Evolutionary conservation across 2,797 vertebrate species (phyloP), one percentile per base, ranked within the genome.

Genomic region (Odontamblyopus lacepedii): DNA sequence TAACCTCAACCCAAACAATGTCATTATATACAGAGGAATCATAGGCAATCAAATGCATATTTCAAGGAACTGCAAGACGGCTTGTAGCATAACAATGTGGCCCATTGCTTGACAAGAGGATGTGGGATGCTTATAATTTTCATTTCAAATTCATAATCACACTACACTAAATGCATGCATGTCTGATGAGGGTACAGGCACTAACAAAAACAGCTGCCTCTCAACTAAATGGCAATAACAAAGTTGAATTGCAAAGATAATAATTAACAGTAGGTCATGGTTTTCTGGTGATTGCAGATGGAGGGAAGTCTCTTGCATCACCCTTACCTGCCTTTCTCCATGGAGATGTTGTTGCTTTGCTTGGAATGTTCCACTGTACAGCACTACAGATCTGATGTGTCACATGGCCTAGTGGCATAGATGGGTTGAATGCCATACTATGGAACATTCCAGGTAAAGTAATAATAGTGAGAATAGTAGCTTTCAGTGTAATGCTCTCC

Each of bases 81-180:
- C 48, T 62, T 0, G 8, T 61, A 29, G 30, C 15, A 70, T 63
- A 51, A 78, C 59, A 30, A 66, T 2, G 65, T 32, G 57, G 53
- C 2, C 23, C 30, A 32, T 65, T 65, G 13, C 3, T 3, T 61
- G 59, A 71, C 23, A 38, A 79, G 67, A 51, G 53, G 19, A 29
- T 38, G 8, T 8, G 15, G 35, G 27, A 59, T 23, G 29, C 19
- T 74, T 62, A 13, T 77, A 61, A 35, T 83, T 75, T 78, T 2
- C 29, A 60, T 3, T 78, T 71, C 15, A 16, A 77, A 72, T 80
- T 69, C 63, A 69, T 81, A 30, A 57, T 72, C 38, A 27, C 75
- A 80, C 81, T 72, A 70, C 32, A 0, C 0, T 63, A 26, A 64
- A 32, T 32, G n/a, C 18, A 18, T 6, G 76, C 18, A 16, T 7